Conservation (phyloP, 2,113 vertebrate genomes). For the Grantiella picta region DNA sequence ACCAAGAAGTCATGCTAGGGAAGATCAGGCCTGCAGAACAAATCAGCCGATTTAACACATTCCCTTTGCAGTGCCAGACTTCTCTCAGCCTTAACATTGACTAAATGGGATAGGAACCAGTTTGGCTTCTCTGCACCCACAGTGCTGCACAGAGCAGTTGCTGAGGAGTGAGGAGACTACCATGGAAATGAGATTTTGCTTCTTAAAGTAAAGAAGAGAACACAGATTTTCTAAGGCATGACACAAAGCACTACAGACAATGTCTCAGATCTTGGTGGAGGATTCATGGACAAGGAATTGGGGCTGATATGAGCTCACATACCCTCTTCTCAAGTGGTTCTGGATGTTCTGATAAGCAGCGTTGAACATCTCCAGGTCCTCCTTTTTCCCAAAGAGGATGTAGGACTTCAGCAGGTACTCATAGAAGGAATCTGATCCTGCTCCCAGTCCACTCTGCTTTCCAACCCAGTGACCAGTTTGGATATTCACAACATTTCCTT, state of each 20-base stretch:
- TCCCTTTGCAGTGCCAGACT: neutral
- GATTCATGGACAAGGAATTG: neutral
- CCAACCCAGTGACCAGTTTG: constrained; percentile 97
- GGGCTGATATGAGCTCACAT: constrained; percentile 23
- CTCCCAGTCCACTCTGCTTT: constrained; percentile 95
- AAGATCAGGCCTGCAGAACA: neutral
- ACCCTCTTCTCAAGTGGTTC: constrained; percentile 93
- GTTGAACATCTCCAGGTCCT: constrained; percentile 94
- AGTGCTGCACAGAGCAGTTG: fast-evolving
- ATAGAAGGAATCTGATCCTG: constrained; percentile 95
- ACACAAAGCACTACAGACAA: neutral
- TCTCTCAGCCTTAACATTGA: neutral
- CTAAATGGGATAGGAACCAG: neutral
- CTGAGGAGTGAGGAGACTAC: neutral
- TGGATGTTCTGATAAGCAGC: constrained; percentile 91
- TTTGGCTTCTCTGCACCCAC: neutral
- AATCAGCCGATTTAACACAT: neutral
- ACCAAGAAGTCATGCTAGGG: neutral
- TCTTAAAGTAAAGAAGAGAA: neutral
- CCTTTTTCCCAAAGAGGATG: constrained; percentile 95
- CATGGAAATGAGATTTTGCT: neutral
- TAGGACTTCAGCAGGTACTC: constrained; percentile 98
- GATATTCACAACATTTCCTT: constrained; percentile 97
- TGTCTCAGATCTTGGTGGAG: neutral
- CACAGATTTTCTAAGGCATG: neutral